Percentiles rank a stretch among this genome's conserved stretches.
Evolutionary conservation across 2,888 invertebrate species (phyloP).

Genomic region (Lasioglossum figueresi): DNA sequence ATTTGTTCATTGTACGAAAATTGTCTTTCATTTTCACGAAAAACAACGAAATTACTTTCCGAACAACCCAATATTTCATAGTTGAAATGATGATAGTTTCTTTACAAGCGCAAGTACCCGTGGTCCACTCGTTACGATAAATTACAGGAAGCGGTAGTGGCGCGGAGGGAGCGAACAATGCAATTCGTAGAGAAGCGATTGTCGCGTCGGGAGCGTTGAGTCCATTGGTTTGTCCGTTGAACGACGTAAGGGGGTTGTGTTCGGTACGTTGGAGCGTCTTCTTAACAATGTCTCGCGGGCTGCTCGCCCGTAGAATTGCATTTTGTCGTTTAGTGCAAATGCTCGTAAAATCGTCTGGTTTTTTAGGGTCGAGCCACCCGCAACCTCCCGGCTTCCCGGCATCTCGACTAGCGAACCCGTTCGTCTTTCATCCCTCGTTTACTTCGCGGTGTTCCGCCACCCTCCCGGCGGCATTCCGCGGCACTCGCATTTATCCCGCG

Average conservation of each 20-base stretch:
- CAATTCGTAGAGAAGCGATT: constrained; percentile 21
- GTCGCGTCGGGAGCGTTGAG: background rate
- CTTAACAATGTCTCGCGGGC: constrained; percentile 46
- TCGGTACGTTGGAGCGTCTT: constrained; percentile 27
- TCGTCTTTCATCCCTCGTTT: constrained; percentile 3
- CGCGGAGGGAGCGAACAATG: constrained; percentile 29
- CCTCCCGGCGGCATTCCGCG: background rate
- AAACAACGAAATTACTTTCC: too few species aligned
- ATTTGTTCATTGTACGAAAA: too few species aligned
- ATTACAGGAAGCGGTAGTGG: constrained; percentile 31
- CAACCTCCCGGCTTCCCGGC: background rate
- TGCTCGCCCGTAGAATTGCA: constrained; percentile 55
- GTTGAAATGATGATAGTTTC: too few species aligned
- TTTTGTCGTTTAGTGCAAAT: constrained; percentile 63
- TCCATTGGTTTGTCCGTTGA: constrained; percentile 3
- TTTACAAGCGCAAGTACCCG: background rate
- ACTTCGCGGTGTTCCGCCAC: background rate
- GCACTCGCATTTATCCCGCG: constrained; percentile 3
- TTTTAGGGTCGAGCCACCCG: constrained; percentile 37
- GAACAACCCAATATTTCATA: too few species aligned
- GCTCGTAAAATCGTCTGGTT: constrained; percentile 64
- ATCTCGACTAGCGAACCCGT: background rate
- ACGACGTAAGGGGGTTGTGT: constrained; percentile 29
- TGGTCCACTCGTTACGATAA: constrained; percentile 34
- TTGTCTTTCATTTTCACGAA: too few species aligned